A percentile compares a stretch with the other conserved stretches of the same genome.
These are phyloP conservation scores for Acronicta leporina DNA, from an alignment of 2,888 invertebrate species.

Conservation along the genomic window DNA sequence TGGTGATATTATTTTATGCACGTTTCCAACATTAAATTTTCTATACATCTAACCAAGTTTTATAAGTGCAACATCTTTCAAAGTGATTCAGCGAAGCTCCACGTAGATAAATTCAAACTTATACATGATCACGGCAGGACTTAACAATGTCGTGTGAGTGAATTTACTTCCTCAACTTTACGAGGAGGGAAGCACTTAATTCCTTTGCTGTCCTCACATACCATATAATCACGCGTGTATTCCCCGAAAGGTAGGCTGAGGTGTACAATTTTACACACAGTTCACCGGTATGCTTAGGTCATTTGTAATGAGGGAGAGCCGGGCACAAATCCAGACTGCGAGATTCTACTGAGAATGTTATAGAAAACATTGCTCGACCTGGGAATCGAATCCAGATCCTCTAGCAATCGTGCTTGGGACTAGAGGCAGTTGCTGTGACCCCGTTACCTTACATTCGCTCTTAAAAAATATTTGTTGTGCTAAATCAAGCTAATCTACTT, in stretches of 20 bases:
- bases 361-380: too few relatives aligned
- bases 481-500: constrained; percentile 56
- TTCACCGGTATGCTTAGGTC: too few relatives aligned
- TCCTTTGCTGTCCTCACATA: constrained; percentile 54
- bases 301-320: too few relatives aligned
- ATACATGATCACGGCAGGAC: constrained; percentile 59
- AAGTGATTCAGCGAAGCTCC: constrained; percentile 39
- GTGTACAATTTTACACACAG: too few relatives aligned
- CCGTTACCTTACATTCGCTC: constrained; percentile 56
- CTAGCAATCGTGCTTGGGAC: too few relatives aligned
- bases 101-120: constrained; percentile 53
- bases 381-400: too few relatives aligned
- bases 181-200: constrained; percentile 62
- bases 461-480: constrained; percentile 54
- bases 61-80: constrained; percentile 15
- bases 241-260: too few relatives aligned
- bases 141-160: constrained; percentile 59
- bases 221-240: too few relatives aligned
- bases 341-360: too few relatives aligned
- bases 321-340: too few relatives aligned
- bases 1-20: too few relatives aligned
- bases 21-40: neutral
- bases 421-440: too few relatives aligned
- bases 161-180: constrained; percentile 67
- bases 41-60: constrained; percentile 7